Base-by-base conservation (phyloP, 2,113 vertebrate genomes). In the Xiphorhynchus elegans region DNA sequence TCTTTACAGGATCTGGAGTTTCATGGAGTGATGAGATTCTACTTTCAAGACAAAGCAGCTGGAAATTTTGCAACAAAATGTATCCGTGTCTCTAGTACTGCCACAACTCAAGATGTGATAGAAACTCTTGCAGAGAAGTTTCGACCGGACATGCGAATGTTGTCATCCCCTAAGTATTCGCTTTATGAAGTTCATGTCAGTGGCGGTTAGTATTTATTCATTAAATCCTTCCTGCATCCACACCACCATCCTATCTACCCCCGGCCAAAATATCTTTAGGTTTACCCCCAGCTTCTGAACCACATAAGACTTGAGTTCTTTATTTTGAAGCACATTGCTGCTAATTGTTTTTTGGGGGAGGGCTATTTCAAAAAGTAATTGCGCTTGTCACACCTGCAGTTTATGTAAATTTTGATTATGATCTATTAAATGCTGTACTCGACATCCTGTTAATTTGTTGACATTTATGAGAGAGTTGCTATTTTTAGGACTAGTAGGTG, bases 61-160 rank as follows among this genome's bases (percentile, higher is more conserved):
- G 99, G 99, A 68, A 99, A 99, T 98, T 99, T 99, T 37, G 99
- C 99, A 91, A 99, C 99, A 55, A 99, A 99, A 90, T 99, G 99
- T 93, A 99, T 99, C 92, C 98, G 99, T 63, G 99, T 99, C 44
- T 99, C 99, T 29, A 99, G 99, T 96, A 99, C 99, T 1, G 99
- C 99, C 35, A 99, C 99, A 86, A 99, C 99, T 13, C 99, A 99
- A 95, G 99, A 99, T 74, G 99, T 99, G 84, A 99, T 99, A 52
- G 99, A 99, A 97, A 99, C 99, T 5, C 97, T 99, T 47, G 99
- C 99, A 0, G 99, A 99, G 97, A 99, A 99, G 96, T 99, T 99
- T 97, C 98, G 99, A 13, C 99, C 99, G 5, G 99, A 99, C 95
- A 99, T 99, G 99, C 98, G 99, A 91, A 99, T 99, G 99, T 98